Percentiles rank a stretch among this genome's conserved stretches.
Evolutionary conservation across 2,797 vertebrate genomes (phyloP).

Genomic region (Lophotriccus pileatus): DNA sequence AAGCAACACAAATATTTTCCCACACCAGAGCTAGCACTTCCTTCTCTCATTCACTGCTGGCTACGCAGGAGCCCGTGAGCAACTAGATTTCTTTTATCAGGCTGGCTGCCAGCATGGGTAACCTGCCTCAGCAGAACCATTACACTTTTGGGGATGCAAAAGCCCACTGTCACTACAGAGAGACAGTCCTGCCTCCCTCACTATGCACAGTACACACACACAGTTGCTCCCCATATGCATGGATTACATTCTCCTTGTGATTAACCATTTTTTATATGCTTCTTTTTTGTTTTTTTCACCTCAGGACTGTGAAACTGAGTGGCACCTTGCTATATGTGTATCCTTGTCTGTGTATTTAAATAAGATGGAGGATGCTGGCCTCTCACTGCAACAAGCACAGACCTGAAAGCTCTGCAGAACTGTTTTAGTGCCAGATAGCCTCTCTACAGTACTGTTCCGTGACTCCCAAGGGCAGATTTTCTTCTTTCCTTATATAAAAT

Average conservation of each 20-base stretch:
- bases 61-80: not conserved
- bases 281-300: not conserved
- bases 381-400: not conserved
- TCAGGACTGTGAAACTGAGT: not conserved
- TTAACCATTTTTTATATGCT: not conserved
- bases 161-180: rapidly evolving
- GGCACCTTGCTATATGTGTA: not conserved
- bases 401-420: slow-evolving; percentile 34
- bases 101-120: not conserved
- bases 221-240: rapidly evolving
- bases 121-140: not conserved
- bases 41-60: not conserved
- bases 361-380: not conserved
- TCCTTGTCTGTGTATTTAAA: not conserved
- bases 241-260: not conserved
- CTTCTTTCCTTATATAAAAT: slow-evolving; percentile 19
- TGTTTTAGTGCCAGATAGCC: not conserved
- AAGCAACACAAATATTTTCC: not conserved
- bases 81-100: not conserved
- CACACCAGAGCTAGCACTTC: not conserved
- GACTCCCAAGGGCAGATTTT: slow-evolving; percentile 34
- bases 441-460: not conserved
- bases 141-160: not conserved
- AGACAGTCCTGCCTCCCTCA: not conserved
- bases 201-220: rapidly evolving